A percentile compares a stretch with the other conserved stretches of the same genome.
Evolutionary conservation across 2,888 invertebrate genomes (phyloP).

Genomic region (Tipula confusa): DNA sequence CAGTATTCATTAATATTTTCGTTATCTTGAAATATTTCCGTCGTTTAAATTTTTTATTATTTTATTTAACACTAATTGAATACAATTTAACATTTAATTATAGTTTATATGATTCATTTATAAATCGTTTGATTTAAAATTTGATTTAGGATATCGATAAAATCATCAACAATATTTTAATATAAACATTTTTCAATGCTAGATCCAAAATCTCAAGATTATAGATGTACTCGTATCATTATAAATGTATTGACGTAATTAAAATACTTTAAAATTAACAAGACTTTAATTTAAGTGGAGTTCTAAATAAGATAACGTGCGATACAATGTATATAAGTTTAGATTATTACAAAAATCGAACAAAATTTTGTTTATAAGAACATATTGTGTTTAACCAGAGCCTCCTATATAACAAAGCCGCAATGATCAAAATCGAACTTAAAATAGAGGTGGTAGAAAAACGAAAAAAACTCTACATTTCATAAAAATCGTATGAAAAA

Average conservation of each 20-base stretch:
- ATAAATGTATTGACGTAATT: not conserved
- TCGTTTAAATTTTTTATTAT: not conserved
- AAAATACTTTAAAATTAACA: not conserved
- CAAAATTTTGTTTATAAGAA: too few species aligned
- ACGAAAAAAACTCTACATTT: too few species aligned
- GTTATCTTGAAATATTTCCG: not conserved
- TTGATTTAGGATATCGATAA: too few species aligned
- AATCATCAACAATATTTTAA: not conserved
- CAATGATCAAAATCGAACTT: too few species aligned
- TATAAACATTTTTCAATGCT: not conserved
- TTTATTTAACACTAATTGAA: not conserved
- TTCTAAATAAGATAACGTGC: not conserved
- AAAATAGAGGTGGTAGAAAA: too few species aligned
- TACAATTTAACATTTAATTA: not conserved
- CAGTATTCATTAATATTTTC: not conserved
- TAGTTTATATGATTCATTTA: not conserved
- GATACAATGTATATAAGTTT: not conserved
- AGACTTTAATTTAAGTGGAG: not conserved
- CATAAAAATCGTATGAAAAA: too few species aligned
- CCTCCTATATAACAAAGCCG: too few species aligned
- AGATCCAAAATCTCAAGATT: too few species aligned
- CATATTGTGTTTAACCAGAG: too few species aligned
- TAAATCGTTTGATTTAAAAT: not conserved
- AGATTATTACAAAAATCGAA: too few species aligned
- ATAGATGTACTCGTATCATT: too few species aligned